These are phyloP conservation scores for Patella caerulea DNA, from an alignment of 2,888 invertebrate genomes.

Conservation along the genomic window DNA sequence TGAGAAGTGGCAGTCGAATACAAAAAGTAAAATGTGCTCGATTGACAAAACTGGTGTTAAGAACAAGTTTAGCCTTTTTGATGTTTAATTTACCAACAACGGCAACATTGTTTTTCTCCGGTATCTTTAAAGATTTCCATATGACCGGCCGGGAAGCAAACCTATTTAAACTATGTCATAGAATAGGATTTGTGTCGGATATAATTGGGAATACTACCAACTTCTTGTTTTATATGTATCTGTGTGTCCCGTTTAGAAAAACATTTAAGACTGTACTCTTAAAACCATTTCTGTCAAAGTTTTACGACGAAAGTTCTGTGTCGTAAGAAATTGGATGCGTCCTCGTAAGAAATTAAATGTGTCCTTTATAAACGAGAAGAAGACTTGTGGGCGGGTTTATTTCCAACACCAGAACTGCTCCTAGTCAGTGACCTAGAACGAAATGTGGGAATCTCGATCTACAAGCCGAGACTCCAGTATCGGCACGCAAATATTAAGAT, in stretches of 20 bases:
- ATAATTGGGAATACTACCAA: neutral
- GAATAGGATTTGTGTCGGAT: neutral
- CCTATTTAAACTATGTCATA: neutral
- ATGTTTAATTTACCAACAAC: neutral
- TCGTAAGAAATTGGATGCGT: neutral
- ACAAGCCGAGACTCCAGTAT: too few species aligned
- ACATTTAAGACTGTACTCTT: neutral
- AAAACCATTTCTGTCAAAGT: neutral
- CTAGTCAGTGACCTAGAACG: too few species aligned
- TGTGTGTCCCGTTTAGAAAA: neutral
- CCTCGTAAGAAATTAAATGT: neutral
- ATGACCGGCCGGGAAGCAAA: neutral
- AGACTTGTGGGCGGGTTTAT: too few species aligned
- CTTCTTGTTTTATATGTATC: neutral
- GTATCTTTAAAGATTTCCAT: neutral
- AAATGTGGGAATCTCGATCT: too few species aligned
- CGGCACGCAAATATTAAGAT: too few species aligned
- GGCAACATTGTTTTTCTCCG: neutral
- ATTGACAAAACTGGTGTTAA: neutral
- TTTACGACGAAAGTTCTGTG: neutral
- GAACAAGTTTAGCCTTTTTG: slow-evolving; percentile 2
- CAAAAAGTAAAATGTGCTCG: neutral
- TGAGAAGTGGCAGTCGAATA: neutral
- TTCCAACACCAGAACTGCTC: too few species aligned
- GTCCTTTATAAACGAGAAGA: too few species aligned